Conservation (phyloP, 2,113 vertebrate genomes). For the Zootoca vivipara region DNA sequence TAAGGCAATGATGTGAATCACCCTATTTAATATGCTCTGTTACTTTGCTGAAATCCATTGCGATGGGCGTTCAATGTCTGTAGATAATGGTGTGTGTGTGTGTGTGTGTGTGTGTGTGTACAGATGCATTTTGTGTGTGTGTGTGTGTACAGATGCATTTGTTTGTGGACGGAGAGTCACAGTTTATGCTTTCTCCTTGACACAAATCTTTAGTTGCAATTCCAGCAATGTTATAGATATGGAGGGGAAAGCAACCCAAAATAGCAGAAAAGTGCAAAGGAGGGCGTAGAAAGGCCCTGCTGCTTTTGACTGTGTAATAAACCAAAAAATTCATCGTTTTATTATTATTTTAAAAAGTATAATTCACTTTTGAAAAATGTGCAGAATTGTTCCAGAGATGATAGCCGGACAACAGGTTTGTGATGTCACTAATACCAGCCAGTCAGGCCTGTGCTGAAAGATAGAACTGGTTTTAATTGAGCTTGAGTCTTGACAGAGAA, state of each 20-base stretch:
- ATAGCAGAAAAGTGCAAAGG: not conserved
- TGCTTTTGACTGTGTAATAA: not conserved
- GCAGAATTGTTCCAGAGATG: not conserved
- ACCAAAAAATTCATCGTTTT: not conserved
- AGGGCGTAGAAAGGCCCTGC: not conserved
- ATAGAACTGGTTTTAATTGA: not conserved
- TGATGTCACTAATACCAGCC: not conserved
- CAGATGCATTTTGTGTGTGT: not conserved
- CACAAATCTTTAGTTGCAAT: not conserved
- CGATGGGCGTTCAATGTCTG: constrained; percentile 1
- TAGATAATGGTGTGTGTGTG: not conserved
- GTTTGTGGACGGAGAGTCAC: too few species aligned
- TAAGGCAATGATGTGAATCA: constrained; percentile 46
- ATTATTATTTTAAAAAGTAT: not conserved
- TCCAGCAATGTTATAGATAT: not conserved
- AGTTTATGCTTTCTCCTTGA: not conserved
- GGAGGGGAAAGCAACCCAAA: not conserved
- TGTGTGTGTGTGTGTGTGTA: not conserved
- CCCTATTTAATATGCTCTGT: constrained; percentile 33
- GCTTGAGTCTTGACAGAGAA: not conserved
- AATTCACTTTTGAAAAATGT: not conserved
- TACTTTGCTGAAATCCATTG: constrained; percentile 36
- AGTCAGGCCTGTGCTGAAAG: not conserved
- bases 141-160: not conserved
- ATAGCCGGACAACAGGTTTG: not conserved